Base-by-base conservation (phyloP, 1,140 invertebrate genomes). In the Nilaparvata lugens region DNA sequence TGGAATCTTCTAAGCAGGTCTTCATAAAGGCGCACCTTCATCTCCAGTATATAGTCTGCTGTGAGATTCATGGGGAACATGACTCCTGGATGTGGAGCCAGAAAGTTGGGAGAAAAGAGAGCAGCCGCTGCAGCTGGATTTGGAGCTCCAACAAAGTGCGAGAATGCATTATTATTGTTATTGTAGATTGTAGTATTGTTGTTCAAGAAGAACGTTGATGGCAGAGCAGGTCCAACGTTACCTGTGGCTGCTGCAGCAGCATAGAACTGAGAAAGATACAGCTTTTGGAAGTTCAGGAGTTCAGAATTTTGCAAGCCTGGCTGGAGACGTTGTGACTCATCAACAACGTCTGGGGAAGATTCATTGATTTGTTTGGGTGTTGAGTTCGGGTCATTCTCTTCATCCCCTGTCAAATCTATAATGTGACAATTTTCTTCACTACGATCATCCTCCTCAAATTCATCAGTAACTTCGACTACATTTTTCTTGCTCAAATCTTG, bases 11-110 rank as follows among this genome's bases (percentile, higher is more conserved):
- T 76, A 9, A 84, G 81, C 5, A 84, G 72, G 64, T 85, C 78
- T 64, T 84, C 84, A 31, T 84, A 80, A n/a, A 86, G 74, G 25
- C 81, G 75, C 35, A 84, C 80, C 64, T 83, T 83, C 64, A 85
- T 77, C 65, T 83, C 78, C 16, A 48, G 16, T 11, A 79, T 71
- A 55, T 83, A 73, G 57, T 84, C 81, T 63, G 80, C 81, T 2
- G 76, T 74, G 43, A 83, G 75, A 23, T 80, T 70, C 38, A 80
- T 75, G 19, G 76, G 76, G 56, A 77, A 76, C 70, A 82, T 75
- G 66, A 85, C 79, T 7, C 82, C 71, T 19, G 77, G 74, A 2
- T 79, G 78, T 19, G 63, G 61, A 13, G 65, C 48, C 13, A 63
- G 57, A 24, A 64, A 65, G 52, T 61, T 65, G 13, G 65, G 62